These are phyloP conservation scores for Agonopterix arenella DNA, from an alignment of 2,888 invertebrate species.

Conservation along the genomic window DNA sequence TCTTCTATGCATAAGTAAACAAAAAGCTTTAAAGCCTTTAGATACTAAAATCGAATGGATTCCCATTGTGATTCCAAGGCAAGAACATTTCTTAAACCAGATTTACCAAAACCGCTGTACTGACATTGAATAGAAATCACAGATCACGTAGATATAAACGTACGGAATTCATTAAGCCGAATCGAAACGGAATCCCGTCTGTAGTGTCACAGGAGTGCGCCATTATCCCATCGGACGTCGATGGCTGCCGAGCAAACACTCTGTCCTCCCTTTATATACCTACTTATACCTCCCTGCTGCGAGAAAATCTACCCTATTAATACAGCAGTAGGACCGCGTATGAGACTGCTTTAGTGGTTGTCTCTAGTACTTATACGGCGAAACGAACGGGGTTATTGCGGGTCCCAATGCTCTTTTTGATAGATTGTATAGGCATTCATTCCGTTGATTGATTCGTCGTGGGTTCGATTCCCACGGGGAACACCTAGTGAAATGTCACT, in stretches of 20 bases:
- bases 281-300: background rate
- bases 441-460: background rate
- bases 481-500: no score
- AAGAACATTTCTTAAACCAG: no score
- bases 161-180: slow-evolving; percentile 48
- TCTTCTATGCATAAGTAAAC: no score
- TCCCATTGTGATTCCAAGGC: no score
- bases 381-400: slow-evolving; percentile 1
- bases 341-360: no score
- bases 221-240: slow-evolving; percentile 60
- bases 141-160: slow-evolving; percentile 31
- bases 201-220: slow-evolving; percentile 32
- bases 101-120: background rate
- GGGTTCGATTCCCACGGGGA: no score
- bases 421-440: background rate
- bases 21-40: no score
- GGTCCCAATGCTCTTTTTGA: slow-evolving; percentile 4
- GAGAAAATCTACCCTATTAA: no score
- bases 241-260: slow-evolving; percentile 60
- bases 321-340: no score
- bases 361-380: background rate
- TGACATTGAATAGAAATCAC: slow-evolving; percentile 23
- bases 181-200: slow-evolving; percentile 24
- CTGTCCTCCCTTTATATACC: slow-evolving; percentile 13
- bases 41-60: no score